Conservation (phyloP, 2,797 vertebrate genomes). For the Neopelma chrysocephalum region DNA sequence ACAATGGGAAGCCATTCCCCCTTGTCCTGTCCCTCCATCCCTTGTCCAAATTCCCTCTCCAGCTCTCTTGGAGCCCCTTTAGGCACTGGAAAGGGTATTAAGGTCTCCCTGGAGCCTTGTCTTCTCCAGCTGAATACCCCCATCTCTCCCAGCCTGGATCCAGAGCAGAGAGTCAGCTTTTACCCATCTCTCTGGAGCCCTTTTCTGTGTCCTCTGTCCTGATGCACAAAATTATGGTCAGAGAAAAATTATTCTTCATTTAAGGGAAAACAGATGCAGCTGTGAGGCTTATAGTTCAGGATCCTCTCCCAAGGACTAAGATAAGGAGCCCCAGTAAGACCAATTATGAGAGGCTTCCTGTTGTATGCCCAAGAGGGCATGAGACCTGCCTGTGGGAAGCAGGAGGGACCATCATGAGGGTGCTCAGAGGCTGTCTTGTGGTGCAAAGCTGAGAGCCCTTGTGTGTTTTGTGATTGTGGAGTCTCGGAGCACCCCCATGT, state of each 20-base stretch:
- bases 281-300: accelerated
- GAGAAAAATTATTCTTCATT: background rate
- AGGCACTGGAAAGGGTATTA: background rate
- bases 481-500: background rate
- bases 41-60: background rate
- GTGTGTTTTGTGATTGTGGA: background rate
- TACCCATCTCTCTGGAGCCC: background rate
- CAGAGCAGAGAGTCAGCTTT: background rate
- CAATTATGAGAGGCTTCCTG: background rate
- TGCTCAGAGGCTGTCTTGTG: background rate
- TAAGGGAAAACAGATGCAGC: background rate
- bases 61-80: background rate
- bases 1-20: background rate
- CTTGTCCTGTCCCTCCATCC: accelerated
- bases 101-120: accelerated
- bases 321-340: accelerated
- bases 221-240: background rate
- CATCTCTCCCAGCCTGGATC: background rate
- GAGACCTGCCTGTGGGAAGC: background rate
- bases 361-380: background rate
- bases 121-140: background rate
- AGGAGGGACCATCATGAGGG: background rate
- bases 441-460: background rate
- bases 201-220: background rate
- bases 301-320: background rate